These are phyloP conservation scores for Onychomys leucogaster DNA, from an alignment of 2,797 vertebrate genomes.

Conservation along the genomic window DNA sequence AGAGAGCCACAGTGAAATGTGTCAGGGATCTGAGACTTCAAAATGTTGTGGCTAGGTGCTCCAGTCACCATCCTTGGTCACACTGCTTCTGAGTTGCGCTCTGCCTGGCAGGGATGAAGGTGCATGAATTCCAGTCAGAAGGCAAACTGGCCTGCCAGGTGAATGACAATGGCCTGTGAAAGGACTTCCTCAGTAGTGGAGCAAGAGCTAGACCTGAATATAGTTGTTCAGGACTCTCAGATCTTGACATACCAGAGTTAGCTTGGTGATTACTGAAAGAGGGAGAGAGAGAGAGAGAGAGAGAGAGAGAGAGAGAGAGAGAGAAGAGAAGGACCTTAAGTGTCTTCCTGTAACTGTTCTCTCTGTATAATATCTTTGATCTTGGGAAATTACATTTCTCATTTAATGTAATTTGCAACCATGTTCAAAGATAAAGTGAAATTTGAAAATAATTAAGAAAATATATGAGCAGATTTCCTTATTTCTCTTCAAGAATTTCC, in stretches of 20 bases:
- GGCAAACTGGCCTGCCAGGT: not conserved
- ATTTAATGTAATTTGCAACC: not conserved
- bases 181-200: rapidly evolving
- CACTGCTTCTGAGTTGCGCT: not conserved
- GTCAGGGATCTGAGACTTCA: not conserved
- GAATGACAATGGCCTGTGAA: not conserved
- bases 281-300: not conserved
- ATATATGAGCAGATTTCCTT: not conserved
- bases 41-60: not conserved
- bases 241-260: no score
- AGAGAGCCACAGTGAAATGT: not conserved
- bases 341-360: not conserved
- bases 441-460: not conserved
- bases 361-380: not conserved
- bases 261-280: not conserved
- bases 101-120: not conserved
- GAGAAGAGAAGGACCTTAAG: not conserved
- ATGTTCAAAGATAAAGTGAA: not conserved
- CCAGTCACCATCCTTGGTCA: not conserved
- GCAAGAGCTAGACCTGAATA: not conserved
- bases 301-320: not conserved
- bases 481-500: not conserved
- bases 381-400: not conserved
- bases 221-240: not conserved
- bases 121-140: not conserved